These are phyloP conservation scores for Epinephelus awoara DNA, from an alignment of 2,797 vertebrate genomes.

Conservation along the genomic window DNA sequence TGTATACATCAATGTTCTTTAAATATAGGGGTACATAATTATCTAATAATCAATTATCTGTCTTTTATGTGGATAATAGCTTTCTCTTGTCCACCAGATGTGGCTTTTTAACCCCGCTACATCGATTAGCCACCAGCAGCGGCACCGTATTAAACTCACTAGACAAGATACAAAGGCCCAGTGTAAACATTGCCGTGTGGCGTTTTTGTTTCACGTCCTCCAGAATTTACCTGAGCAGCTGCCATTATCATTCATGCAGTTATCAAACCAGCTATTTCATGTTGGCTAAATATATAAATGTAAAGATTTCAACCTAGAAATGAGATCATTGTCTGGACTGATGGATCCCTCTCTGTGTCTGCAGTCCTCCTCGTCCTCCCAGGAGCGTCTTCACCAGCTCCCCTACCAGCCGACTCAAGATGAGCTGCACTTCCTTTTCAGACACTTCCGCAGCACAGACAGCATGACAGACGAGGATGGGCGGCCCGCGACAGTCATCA, in stretches of 20 bases:
- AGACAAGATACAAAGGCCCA: not conserved
- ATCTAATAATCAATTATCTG: not conserved
- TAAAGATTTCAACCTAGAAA: not conserved
- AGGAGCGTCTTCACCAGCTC: constrained; percentile 98
- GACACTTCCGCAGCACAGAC: constrained; percentile 97
- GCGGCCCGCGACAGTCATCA: constrained; percentile 87
- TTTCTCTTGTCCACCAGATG: not conserved
- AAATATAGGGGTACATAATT: not conserved
- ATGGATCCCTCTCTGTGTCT: constrained; percentile 26
- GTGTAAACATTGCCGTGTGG: not conserved
- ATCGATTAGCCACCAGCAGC: not conserved
- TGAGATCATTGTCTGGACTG: not conserved
- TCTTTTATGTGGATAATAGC: not conserved
- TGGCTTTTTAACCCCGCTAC: not conserved
- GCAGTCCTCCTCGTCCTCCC: constrained; percentile 96
- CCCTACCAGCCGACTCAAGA: constrained; percentile 98
- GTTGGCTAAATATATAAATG: not conserved
- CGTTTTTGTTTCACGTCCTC: not conserved
- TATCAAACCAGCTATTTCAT: not conserved
- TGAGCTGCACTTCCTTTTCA: constrained; percentile 97
- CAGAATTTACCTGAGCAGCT: not conserved
- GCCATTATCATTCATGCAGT: not conserved
- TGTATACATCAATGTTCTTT: not conserved
- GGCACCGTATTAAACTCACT: not conserved
- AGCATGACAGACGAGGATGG: constrained; percentile 95